Evolutionary conservation across 2,113 vertebrate species (phyloP), one percentile per base, ranked within the genome.

Genomic region (Piaya cayana): DNA sequence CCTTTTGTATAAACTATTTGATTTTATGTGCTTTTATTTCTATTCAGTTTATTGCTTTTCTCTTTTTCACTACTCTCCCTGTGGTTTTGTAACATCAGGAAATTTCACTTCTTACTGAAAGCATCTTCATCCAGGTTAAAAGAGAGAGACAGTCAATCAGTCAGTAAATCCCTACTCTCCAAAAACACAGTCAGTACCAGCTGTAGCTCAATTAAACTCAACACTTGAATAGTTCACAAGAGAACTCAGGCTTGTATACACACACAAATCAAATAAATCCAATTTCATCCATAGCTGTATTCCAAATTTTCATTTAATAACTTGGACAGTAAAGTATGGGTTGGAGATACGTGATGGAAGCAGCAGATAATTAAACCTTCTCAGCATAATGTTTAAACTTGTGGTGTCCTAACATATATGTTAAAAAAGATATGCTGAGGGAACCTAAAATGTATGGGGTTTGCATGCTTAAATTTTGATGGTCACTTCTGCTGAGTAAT

Each of bases 141-240:
- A 95, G 68, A 90, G 84, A 96, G 64, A 96, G 76, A 95, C 69
- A 96, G 93, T 90, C 95, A 93, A 95, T 97, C 97, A 96, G 92
- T 96, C 92, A 96, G 91, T 68, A 96, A 96, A 96, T 97, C 93
- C 93, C 96, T 84, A 1, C 82, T 95, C 94, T 88, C 92, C 80
- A 74, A 81, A 92, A 92, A 93, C 91, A 93, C 62, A 82, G 93
- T 91, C 71, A 79, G 89, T 76, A 88, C 96, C 95, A 97, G 96
- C 93, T 96, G 96, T 85, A 97, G 91, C 93, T 97, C 96, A 93
- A 89, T 97, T 97, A 94, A 93, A 92, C 49, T 93, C 92, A 91
- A 96, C 89, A 87, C 85, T 95, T 87, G 76, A 92, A 86, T 91
- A 56, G 93, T 90, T 97, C 95, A 94, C 96, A 90, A 70, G 94